Evolutionary conservation across 2,888 invertebrate species (phyloP).

Genomic region (Eristalis pertinax): DNA sequence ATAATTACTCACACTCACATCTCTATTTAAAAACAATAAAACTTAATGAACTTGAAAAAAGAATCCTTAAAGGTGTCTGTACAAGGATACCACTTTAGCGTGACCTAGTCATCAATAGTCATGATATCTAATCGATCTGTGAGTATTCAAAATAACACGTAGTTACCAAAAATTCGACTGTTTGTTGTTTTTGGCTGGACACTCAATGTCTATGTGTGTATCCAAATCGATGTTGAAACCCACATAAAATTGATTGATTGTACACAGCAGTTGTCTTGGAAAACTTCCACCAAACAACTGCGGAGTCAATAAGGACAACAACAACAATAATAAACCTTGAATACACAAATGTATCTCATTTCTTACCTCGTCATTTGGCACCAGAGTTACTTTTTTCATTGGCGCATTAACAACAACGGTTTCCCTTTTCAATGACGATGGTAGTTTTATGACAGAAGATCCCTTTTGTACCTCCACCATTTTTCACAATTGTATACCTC

Average conservation of each 20-base stretch:
- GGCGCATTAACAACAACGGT: constrained; percentile 81
- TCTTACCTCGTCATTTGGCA: constrained; percentile 81
- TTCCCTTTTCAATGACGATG: constrained; percentile 80
- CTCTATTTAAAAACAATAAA: neutral
- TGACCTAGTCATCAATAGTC: constrained; percentile 1
- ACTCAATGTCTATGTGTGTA: neutral
- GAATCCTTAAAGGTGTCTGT: neutral
- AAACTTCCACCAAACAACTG: neutral
- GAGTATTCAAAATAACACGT: constrained; percentile 36
- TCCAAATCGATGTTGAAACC: constrained; percentile 20
- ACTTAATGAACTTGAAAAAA: constrained; percentile 6
- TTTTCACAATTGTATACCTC: constrained; percentile 14
- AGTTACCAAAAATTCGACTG: constrained; percentile 17
- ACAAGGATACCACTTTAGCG: neutral
- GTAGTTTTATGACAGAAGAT: constrained; percentile 79
- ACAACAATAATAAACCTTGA: constrained; percentile 20
- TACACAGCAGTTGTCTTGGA: neutral
- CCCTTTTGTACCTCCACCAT: constrained; percentile 81
- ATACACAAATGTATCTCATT: constrained; percentile 9
- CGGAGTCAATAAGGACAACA: constrained; percentile 19
- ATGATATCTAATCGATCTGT: constrained; percentile 8
- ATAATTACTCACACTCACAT: no score
- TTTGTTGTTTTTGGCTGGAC: neutral
- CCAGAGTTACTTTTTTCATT: constrained; percentile 81
- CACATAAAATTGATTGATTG: constrained; percentile 8